Evolutionary conservation across 2,888 invertebrate genomes (phyloP).

Genomic region (Anthophora plumipes): DNA sequence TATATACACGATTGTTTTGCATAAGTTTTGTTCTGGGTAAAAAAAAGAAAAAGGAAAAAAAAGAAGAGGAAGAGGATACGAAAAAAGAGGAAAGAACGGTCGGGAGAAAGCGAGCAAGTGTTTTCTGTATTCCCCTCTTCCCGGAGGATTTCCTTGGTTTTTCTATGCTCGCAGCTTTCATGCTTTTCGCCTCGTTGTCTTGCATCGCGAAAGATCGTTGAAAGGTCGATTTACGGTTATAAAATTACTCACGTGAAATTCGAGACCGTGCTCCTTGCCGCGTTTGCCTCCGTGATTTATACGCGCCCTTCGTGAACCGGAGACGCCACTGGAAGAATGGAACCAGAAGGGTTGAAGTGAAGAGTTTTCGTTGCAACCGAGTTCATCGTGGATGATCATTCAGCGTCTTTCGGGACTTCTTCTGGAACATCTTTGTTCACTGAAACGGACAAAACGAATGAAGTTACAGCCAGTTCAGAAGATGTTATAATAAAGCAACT

Average conservation of each 20-base stretch:
- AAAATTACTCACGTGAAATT: constrained; percentile 82
- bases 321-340: constrained; percentile 27
- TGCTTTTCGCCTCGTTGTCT: constrained; percentile 40
- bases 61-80: too few species aligned
- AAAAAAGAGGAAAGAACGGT: not conserved
- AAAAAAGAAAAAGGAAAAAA: not conserved
- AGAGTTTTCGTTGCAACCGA: constrained; percentile 21
- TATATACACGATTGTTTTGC: constrained; percentile 77
- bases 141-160: constrained; percentile 15
- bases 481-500: too few species aligned
- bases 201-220: constrained; percentile 77
- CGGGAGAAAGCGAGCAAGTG: constrained; percentile 11
- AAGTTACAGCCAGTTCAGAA: too few species aligned
- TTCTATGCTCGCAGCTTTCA: constrained; percentile 41
- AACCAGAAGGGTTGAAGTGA: constrained; percentile 18
- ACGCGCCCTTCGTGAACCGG: constrained; percentile 28
- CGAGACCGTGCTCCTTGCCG: constrained; percentile 67
- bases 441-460: not conserved
- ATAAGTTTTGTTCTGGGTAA: not conserved
- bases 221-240: constrained; percentile 83
- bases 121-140: constrained; percentile 32
- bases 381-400: not conserved
- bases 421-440: not conserved
- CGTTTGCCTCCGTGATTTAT: constrained; percentile 75
- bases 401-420: not conserved